A percentile compares a stretch with the other conserved stretches of the same genome.
Conservation (phyloP, 2,888 invertebrate genomes). For the Apodemia mormo region DNA sequence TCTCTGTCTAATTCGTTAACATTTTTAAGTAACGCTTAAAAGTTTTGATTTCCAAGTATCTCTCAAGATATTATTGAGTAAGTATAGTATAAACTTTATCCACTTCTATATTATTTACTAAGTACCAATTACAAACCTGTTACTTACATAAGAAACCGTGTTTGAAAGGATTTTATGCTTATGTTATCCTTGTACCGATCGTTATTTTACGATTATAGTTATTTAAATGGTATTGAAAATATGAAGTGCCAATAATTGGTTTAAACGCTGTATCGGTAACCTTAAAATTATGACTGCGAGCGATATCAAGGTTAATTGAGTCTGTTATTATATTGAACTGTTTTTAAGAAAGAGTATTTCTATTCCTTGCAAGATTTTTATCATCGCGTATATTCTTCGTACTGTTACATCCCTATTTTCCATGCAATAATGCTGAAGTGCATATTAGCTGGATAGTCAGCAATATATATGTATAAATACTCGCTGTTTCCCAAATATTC, state of each 20-base stretch:
- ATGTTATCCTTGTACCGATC: conserved; percentile 8
- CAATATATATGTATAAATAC: no score
- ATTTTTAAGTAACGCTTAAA: no score
- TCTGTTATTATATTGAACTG: background rate
- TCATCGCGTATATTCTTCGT: no score
- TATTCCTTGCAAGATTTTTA: no score
- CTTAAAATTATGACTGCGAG: conserved; percentile 6
- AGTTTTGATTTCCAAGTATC: no score
- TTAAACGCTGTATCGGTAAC: conserved; percentile 10
- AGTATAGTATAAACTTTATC: no score
- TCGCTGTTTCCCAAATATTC: no score
- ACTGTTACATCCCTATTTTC: no score
- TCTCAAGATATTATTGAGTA: no score
- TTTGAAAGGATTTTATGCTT: conserved; percentile 6
- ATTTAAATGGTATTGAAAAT: conserved; percentile 15
- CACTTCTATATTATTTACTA: background rate
- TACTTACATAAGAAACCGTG: background rate
- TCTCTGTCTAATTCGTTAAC: no score
- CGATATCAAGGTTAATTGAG: background rate
- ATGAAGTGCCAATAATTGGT: conserved; percentile 15
- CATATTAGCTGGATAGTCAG: no score
- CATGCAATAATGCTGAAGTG: no score
- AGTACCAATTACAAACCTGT: conserved; percentile 9
- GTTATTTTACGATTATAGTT: conserved; percentile 17
- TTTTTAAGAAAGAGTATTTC: background rate